Evolutionary conservation across 1,140 invertebrate genomes (phyloP), one percentile per base, ranked within the genome.

Genomic region (Camponotus vicinus): DNA sequence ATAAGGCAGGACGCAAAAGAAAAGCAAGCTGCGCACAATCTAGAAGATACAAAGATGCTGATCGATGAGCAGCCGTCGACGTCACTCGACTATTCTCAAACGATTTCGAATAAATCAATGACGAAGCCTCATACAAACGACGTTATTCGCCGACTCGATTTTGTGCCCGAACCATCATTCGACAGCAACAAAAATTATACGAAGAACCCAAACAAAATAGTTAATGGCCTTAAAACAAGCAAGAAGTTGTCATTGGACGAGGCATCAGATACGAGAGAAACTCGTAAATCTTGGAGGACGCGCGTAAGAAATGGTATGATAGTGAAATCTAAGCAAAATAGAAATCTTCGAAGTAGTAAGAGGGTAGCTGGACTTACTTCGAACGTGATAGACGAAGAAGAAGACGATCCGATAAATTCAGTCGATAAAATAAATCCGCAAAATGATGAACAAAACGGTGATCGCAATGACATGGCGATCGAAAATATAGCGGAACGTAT

Each of bases 401-500:
- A 86, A 5, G 55, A 59, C 8, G 78, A 88, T 27, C 52, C 21
- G 9, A 77, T 21, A 11, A 42, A 69, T 59, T 77, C 75, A 9
- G 78, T 69, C 7, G 37, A 4, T 13, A 83, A 86, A 49, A 3
- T 55, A 9, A 89, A 55, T 42, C 52, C 64, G 32, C 55, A 75
- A 27, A 55, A 37, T 15, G 45, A 64, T n/a, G 49, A 90, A 13
- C 66, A 83, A 4, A 37, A 89, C 9, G 42, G 21, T 7, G 34
- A 87, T 18, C 15, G 49, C 0, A 49, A 84, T 21, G 90, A 92
- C 13, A 21, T 86, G 11, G 88, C 92, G 0, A 80, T 94, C 1
- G 94, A 95, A 63, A 95, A 95, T 76, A 95, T 95, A 59, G 93
- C 94, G 9, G 94, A 95, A 55, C 91, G 94, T 63, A 95, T 95